Percentiles rank a stretch among this genome's conserved stretches.
Conservation (phyloP, 2,888 invertebrate species). For the Tuta absoluta region DNA sequence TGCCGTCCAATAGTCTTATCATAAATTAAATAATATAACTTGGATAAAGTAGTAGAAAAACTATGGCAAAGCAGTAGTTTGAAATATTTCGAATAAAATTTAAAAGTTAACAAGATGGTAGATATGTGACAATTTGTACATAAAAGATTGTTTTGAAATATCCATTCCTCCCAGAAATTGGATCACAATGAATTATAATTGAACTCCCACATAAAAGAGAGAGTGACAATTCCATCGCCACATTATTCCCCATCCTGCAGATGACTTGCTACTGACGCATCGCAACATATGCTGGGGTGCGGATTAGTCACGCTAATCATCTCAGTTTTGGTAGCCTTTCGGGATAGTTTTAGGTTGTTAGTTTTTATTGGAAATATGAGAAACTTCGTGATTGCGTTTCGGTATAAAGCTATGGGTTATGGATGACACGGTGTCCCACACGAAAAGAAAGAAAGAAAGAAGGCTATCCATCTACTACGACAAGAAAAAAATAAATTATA, state of each 20-base stretch:
- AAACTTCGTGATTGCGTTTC: conserved; percentile 32
- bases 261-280: conserved; percentile 62
- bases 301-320: conserved; percentile 71
- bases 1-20: no score
- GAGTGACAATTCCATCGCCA: conserved; percentile 19
- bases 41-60: not conserved
- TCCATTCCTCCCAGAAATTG: not conserved
- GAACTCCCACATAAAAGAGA: conserved; percentile 8
- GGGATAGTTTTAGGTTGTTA: conserved; percentile 56
- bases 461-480: no score
- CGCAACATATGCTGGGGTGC: conserved; percentile 57
- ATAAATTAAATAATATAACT: no score
- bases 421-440: no score
- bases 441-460: no score
- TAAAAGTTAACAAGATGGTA: no score
- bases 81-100: no score
- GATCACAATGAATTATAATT: conserved; percentile 17
- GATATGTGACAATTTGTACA: no score
- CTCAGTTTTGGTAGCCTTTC: conserved; percentile 37
- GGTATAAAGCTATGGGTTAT: not conserved
- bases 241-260: conserved; percentile 31
- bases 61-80: not conserved
- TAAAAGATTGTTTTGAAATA: no score
- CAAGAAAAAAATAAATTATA: no score
- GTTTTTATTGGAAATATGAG: conserved; percentile 49